Conservation (phyloP, 2,888 invertebrate species). For the Biston stratarius region DNA sequence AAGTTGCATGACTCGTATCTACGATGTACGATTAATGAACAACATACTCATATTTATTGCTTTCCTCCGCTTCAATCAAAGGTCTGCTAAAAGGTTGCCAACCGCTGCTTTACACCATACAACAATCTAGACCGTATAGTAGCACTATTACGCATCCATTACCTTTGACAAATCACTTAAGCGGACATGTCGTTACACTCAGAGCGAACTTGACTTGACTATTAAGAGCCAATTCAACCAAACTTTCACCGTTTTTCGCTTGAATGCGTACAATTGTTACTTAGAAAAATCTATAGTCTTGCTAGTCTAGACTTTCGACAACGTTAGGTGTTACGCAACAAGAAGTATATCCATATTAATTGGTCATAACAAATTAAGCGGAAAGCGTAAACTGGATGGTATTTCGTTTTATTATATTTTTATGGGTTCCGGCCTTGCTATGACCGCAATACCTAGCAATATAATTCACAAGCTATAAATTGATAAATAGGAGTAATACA, state of each 20-base stretch:
- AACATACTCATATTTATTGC: too few relatives aligned
- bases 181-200: constrained; percentile 51
- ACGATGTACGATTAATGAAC: too few relatives aligned
- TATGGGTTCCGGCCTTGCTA: constrained; percentile 14
- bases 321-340: constrained; percentile 28
- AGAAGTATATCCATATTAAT: constrained; percentile 21
- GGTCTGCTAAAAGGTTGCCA: too few relatives aligned
- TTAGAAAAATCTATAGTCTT: constrained; percentile 36
- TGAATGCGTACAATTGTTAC: constrained; percentile 55
- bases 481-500: not conserved
- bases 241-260: constrained; percentile 69
- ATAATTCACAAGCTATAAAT: not conserved
- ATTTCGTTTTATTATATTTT: constrained; percentile 20
- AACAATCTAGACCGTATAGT: not conserved
- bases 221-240: constrained; percentile 55
- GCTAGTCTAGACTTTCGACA: constrained; percentile 28
- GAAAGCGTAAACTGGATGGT: constrained; percentile 20
- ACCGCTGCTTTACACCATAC: too few relatives aligned
- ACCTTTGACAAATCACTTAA: constrained; percentile 47
- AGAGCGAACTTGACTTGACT: constrained; percentile 50
- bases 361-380: constrained; percentile 23
- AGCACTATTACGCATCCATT: constrained; percentile 23
- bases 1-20: too few relatives aligned
- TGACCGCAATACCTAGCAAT: not conserved
- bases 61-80: not conserved